Base-by-base conservation (phyloP, 2,797 vertebrate genomes). In the Micropoecilia bifurca region DNA sequence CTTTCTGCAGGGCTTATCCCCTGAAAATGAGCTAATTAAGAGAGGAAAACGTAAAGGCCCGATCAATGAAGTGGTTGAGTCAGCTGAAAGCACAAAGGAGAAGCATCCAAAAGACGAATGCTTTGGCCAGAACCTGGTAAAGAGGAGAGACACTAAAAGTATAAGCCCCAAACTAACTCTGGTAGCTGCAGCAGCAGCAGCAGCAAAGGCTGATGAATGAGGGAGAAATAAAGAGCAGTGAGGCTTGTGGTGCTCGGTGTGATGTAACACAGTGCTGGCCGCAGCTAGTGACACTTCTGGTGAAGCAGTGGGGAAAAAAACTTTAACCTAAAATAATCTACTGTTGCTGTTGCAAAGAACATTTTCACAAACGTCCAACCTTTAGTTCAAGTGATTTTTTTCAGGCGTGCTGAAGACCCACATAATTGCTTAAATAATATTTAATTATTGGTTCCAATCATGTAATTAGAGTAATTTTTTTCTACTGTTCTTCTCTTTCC, bases 11-110 rank as follows among this genome's bases (percentile, higher is more conserved):
- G 53, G 25, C 79, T 83, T 76, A 55, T 57, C 22, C 57, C 20
- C 45, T 77, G 1, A 53, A 75, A 69, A 78, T 18, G 68, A 55
- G 20, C 53, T 71, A 74, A 77, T 71, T 74, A 48, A 61, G 14
- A 6, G 14, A 41, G 63, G 7, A 48, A 80, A 73, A 85, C 18
- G 0, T 41, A 33, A 74, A 53, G 69, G 55, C 20, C 28, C 41
- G 43, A 71, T 78, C 25, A 20, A 82, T 61, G 28, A 71, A 47
- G 66, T 22, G 55, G 43, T 50, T 47, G 18, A 82, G 41, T 53
- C 28, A 55, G 55, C 66, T 16, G 25, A 75, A 74, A 82, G 45
- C 7, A 50, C 50, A 41, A 74, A 68, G 53, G 48, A 25, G 48
- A 18, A 45, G 33, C 46, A 28, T 53, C 68, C 68, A 8, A 71